Percentiles rank a stretch among this genome's conserved stretches.
Evolutionary conservation across 1,140 invertebrate species (phyloP).

Genomic region (Laupala kohalensis): DNA sequence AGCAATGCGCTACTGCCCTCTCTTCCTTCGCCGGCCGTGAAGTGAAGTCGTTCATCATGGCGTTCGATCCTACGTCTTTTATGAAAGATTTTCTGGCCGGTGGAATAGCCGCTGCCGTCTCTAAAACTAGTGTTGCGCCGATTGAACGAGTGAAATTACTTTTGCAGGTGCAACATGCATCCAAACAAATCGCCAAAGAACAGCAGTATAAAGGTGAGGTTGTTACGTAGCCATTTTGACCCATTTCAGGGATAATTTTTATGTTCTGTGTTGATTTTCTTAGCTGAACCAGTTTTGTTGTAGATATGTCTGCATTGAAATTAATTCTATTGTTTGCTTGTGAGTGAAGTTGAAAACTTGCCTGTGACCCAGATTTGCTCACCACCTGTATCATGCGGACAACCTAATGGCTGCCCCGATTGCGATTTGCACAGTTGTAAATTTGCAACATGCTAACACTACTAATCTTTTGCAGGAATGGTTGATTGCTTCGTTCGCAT

Average conservation of each 20-base stretch:
- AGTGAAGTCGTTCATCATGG: neutral
- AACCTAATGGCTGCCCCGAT: too few species aligned
- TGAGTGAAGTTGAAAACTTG: too few species aligned
- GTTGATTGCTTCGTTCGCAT: slow-evolving; percentile 75
- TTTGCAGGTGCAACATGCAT: slow-evolving; percentile 77
- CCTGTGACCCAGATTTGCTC: too few species aligned
- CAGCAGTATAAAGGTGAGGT: slow-evolving; percentile 65
- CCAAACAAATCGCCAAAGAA: slow-evolving; percentile 67
- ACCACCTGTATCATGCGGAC: too few species aligned
- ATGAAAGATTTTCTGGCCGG: slow-evolving; percentile 74
- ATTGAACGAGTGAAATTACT: slow-evolving; percentile 90
- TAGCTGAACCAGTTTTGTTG: too few species aligned
- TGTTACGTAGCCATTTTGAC: neutral
- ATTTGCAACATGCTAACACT: too few species aligned
- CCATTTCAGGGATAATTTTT: neutral
- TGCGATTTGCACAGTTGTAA: too few species aligned
- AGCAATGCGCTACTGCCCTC: too few species aligned
- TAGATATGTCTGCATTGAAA: too few species aligned
- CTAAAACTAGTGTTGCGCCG: slow-evolving; percentile 78
- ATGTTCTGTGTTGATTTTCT: too few species aligned
- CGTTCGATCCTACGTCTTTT: slow-evolving; percentile 31
- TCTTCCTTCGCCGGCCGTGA: neutral
- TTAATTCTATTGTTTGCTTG: too few species aligned
- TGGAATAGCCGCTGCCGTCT: slow-evolving; percentile 77
- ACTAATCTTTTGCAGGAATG: slow-evolving; percentile 61